Base-by-base conservation (phyloP, 2,888 invertebrate species). In the Drosophila quinaria region DNA sequence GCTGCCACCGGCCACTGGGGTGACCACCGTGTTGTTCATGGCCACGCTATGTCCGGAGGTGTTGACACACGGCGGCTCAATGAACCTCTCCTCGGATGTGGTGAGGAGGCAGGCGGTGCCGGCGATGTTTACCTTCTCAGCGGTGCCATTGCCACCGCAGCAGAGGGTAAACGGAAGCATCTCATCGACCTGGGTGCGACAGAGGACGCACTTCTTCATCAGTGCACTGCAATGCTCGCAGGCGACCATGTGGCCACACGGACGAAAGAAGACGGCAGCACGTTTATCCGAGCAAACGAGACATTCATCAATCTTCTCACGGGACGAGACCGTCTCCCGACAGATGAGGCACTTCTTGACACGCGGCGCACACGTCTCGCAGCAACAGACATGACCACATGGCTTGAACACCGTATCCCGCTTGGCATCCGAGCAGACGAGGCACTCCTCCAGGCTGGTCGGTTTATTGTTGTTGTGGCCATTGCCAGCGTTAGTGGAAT, bases 131-230 rank as follows among this genome's bases (percentile, higher is more conserved):
- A 93, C 92, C 79, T 93, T 93, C 63, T 92, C 91, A 10, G 91
- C 84, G 9, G 81, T 90, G 10, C 93, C 92, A 13, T 78, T 74
- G 15, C 93, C 94, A n/a, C 94, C 94, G 82, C 95, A 95, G 81
- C 95, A 95, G 33, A 95, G 93, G 11, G 92, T 92, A 70, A 93
- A 94, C 9, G 94, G 93, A 35, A 92, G 70, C 93, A 95, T 95
- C 85, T 95, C 94, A 78, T 96, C 96, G 79, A 98, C 97, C 92
- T 97, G 96, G 51, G 97, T 95, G 87, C 98, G 95, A 93, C 99
- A 99, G 92, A 97, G 96, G 15, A 99, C 98, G 94, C 99, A 99
- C 94, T 98, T 98, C 94, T 98, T 98, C 98, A 99, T 98, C 87
- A 98, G 95, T 77, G 96, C 96, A 71, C 98, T 97, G 93, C 98